Base-by-base conservation (phyloP, 1,140 invertebrate genomes). In the Ptiloglossa arizonensis region DNA sequence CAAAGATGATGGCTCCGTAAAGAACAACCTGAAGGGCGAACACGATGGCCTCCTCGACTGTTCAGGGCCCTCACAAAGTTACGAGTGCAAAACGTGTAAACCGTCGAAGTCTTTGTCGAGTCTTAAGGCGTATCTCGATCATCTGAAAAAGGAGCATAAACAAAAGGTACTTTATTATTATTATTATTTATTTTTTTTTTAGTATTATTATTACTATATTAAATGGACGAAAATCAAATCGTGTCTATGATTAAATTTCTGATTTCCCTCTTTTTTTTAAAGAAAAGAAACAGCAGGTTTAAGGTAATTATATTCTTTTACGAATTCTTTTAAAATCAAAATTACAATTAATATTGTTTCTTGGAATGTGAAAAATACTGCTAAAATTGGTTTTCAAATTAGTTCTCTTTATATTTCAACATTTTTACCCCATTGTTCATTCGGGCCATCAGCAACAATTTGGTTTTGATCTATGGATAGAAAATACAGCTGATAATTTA, bases 101-200 rank as follows among this genome's bases (percentile, higher is more conserved):
- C 86, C 89, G 1, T 5, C 77, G 0, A 88, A 85, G 41, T 85
- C 72, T 44, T 86, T 91, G 0, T 91, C 93, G 8, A 95, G 94
- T 85, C 94, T 95, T 1, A 93, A 94, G 62, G 92, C 93, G 46
- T 95, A 94, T 81, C 89, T 96, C 3, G 94, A 94, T 81, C 95
- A 96, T 86, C 89, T 93, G 48, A 93, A 93, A 38, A 94, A 95
- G 64, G 91, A 90, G 19, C 95, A 96, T 83, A 93, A 93, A 44
- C 93, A 94, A 60, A 93, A 93, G 73, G 93, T 94, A 48, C n/a
- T 52, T 29, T 27, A 59, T 29, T 56, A 4, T 29, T 22, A 13
- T 57, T 32, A 9, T 22, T 38, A 11, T 50, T 46, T 32, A n/a
- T n/a, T n/a, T n/a, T n/a, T n/a, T n/a, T n/a, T n/a, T n/a, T n/a